Base-by-base conservation (phyloP, 2,797 vertebrate species). In the Darevskia nairensis region DNA sequence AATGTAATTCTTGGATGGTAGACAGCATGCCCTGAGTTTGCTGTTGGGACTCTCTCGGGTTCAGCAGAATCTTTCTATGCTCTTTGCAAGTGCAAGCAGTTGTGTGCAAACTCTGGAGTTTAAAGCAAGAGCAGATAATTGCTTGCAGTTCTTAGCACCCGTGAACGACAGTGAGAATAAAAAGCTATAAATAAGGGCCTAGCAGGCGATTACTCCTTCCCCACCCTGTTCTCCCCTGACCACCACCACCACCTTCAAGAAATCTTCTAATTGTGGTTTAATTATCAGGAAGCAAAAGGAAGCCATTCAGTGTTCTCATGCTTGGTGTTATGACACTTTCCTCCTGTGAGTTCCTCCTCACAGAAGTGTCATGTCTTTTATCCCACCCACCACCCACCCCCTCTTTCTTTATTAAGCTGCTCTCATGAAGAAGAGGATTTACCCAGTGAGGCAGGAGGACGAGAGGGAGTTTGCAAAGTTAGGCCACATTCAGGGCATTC, bases 1-100 rank as follows among this genome's bases (percentile, higher is more conserved):
- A 64, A 61, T 0, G 0, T 15, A 64, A 61, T 11, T 87, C 85
- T 25, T 0, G 35, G 68, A 7, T 77, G 19, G 1, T 32, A 11
- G 46, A 55, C 39, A 76, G 69, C 23, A 27, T 44, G 50, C 8
- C 66, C 3, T 72, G 19, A 17, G 76, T 69, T 64, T 86, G 5
- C 32, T 68, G 41, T 17, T 81, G 85, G 39, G 80, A 91, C 0
- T 50, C 6, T 0, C 15, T 25, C 3, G 21, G 69, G 39, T 87
- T 89, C 85, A 3, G 44, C 0, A 15, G 44, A 75, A 66, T n/a
- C 44, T 59, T 0, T 23, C 64, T 41, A 75, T 32, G 27, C 39
- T 59, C 11, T 89, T 87, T 80, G 0, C 32, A 64, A 83, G 19
- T 83, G 71, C 68, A 1, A 3, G 0, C 0, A 15, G 6, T 19